Evolutionary conservation across 2,113 vertebrate genomes (phyloP).

Genomic region (Melanostigma gelatinosum): DNA sequence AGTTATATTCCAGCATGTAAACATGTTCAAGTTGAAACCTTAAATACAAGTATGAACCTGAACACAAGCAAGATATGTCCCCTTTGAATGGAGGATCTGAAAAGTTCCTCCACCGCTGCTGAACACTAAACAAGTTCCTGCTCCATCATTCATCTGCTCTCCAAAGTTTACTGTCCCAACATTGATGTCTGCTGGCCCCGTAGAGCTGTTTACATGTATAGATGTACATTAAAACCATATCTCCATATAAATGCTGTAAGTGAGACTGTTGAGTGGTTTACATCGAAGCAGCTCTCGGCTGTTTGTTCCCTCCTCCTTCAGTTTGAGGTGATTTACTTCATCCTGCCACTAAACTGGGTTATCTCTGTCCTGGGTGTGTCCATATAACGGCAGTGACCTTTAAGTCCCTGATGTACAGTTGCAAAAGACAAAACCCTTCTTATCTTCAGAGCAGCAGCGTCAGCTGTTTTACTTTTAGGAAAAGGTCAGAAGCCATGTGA

Average conservation of each 20-base stretch:
- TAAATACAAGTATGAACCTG: background rate
- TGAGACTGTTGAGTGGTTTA: background rate
- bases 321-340: background rate
- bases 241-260: background rate
- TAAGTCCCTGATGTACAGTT: background rate
- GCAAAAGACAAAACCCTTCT: background rate
- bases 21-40: background rate
- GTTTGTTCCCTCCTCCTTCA: background rate
- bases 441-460: background rate
- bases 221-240: background rate
- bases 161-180: background rate
- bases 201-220: background rate
- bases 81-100: background rate
- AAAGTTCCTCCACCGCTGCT: background rate
- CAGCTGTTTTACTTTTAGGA: background rate
- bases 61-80: background rate
- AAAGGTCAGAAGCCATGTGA: constrained; percentile 8
- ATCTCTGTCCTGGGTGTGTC: background rate
- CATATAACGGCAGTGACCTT: constrained; percentile 17
- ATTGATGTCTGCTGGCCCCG: background rate
- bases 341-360: background rate
- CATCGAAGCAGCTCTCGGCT: background rate
- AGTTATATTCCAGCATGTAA: background rate
- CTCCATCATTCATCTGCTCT: background rate
- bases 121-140: background rate